Conservation (phyloP, 2,113 vertebrate genomes). For the Hydropotes inermis region DNA sequence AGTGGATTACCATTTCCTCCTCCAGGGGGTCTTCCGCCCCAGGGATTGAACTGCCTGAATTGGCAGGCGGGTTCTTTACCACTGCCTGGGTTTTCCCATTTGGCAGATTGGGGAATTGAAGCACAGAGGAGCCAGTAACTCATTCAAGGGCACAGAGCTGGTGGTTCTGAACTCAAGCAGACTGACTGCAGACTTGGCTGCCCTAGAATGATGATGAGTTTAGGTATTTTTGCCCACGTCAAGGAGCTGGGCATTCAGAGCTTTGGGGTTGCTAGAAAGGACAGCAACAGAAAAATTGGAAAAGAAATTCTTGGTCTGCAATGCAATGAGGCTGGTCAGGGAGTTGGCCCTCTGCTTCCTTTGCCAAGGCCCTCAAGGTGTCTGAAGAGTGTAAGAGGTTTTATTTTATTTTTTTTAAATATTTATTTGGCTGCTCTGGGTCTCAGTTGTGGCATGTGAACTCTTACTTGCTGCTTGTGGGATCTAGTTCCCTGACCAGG, state of each 20-base stretch:
- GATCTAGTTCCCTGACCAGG: neutral
- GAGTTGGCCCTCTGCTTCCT: neutral
- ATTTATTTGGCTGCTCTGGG: neutral
- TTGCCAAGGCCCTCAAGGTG: neutral
- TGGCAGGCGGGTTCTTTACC: neutral
- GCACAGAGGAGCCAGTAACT: neutral
- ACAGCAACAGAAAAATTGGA: neutral
- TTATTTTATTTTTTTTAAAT: neutral
- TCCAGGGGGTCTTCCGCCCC: neutral
- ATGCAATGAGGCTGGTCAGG: neutral
- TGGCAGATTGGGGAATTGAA: neutral
- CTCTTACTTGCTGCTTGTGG: neutral
- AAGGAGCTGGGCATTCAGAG: neutral
- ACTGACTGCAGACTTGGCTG: neutral
- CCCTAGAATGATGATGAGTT: neutral
- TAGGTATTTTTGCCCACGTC: neutral
- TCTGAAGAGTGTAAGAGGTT: neutral
- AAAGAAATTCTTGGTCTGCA: neutral
- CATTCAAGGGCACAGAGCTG: neutral
- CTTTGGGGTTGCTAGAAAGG: neutral
- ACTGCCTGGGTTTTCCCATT: neutral
- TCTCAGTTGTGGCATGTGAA: neutral
- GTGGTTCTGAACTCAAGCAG: neutral
- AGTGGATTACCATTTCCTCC: neutral
- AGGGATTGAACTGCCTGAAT: neutral